phyloP scores from a whole-genome alignment of 2,797 vertebrate genomes.

The Scyliorhinus canicula region DNA sequence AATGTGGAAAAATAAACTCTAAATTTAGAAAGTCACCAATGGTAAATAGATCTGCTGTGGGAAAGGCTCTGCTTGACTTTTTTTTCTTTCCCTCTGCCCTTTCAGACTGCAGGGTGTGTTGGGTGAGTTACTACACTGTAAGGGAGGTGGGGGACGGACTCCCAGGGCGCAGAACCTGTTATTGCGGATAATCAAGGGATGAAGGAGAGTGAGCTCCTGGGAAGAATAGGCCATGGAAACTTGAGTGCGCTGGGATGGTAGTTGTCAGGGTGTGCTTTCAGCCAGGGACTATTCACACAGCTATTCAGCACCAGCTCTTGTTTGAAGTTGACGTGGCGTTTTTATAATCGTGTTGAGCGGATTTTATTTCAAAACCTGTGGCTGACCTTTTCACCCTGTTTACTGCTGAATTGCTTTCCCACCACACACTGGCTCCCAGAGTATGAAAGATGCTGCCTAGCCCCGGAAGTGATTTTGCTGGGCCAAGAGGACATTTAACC shows the following conservation, averaged over 20 bases:
- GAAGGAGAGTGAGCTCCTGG: background rate
- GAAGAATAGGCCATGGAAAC: background rate
- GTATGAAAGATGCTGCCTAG: too few species aligned
- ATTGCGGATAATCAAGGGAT: background rate
- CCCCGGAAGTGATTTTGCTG: background rate
- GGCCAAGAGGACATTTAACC: background rate
- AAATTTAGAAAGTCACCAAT: background rate
- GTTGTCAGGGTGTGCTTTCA: background rate
- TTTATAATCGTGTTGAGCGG: background rate
- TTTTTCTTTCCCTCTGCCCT: background rate
- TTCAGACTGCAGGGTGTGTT: background rate
- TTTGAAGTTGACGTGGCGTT: constrained; percentile 8
- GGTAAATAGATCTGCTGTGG: constrained; percentile 18
- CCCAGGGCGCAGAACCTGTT: background rate
- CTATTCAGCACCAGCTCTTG: background rate
- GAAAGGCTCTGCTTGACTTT: background rate
- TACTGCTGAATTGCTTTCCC: background rate
- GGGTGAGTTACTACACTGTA: too few species aligned
- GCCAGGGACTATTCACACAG: background rate
- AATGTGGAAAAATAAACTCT: background rate
- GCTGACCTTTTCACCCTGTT: constrained; percentile 28
- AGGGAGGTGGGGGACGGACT: too few species aligned
- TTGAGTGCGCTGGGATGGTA: background rate
- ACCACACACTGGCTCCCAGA: too few species aligned
- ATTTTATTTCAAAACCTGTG: background rate